Conservation (phyloP, 2,888 invertebrate genomes). For the Odontocolon sp. region DNA sequence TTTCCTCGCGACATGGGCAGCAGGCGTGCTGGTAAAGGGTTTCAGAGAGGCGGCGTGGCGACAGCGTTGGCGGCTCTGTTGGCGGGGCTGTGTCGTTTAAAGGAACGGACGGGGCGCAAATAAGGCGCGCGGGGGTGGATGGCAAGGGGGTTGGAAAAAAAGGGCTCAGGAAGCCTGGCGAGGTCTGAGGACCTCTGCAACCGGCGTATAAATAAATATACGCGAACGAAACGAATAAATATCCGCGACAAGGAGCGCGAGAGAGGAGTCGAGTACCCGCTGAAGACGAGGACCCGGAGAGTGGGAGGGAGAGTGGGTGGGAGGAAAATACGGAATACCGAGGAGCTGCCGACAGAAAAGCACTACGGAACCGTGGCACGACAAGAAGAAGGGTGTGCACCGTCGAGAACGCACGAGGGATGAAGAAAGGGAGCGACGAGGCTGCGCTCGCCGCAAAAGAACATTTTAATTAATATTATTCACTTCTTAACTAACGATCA, state of each 20-base stretch:
- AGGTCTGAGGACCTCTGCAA: conserved; percentile 71
- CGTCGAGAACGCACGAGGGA: conserved; percentile 47
- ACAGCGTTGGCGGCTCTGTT: conserved; percentile 59
- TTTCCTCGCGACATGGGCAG: conserved; percentile 55
- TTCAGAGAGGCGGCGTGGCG: conserved; percentile 65
- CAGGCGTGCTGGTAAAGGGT: conserved; percentile 69
- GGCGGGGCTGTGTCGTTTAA: conserved; percentile 73
- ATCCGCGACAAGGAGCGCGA: conserved; percentile 74
- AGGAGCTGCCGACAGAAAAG: conserved; percentile 54
- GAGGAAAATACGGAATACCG: conserved; percentile 48
- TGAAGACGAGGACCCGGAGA: conserved; percentile 66
- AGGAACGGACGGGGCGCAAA: conserved; percentile 68
- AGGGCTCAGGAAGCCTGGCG: conserved; percentile 55
- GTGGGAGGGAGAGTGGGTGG: conserved; percentile 36
- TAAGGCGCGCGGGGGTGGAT: conserved; percentile 60
- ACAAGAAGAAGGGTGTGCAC: conserved; percentile 48
- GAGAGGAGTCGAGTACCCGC: conserved; percentile 75
- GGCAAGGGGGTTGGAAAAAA: conserved; percentile 60
- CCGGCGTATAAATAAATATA: conserved; percentile 77
- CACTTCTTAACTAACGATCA: conserved; percentile 78
- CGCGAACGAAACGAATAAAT: conserved; percentile 79
- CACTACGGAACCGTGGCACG: too few relatives aligned
- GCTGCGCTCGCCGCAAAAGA: conserved; percentile 69
- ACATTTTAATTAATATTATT: conserved; percentile 81
- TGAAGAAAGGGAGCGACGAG: conserved; percentile 57